Base-by-base conservation (phyloP, 2,888 invertebrate genomes). In the Ptilodon capucinus region DNA sequence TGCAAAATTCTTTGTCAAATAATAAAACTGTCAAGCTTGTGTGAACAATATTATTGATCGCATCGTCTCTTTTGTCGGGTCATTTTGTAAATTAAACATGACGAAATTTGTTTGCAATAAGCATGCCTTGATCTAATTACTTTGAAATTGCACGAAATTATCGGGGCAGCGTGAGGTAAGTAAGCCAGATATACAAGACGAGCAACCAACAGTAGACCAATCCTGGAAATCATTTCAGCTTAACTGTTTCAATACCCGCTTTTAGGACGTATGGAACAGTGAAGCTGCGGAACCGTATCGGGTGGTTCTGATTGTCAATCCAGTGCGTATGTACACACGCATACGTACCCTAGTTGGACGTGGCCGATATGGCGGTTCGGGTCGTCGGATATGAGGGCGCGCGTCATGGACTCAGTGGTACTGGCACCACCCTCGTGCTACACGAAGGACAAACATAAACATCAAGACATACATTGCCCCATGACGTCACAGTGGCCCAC, bases 281-380 rank as follows among this genome's bases (percentile, higher is more conserved):
- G 30, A 52, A 56, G 51, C 60, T 53, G 64, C 40, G 41, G 18
- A 43, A 41, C 45, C 21, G 46, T 41, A 41, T 41, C 48, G 49
- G 50, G 56, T 59, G 54, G 54, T 57, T 67, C 73, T 79, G 70
- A 71, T 76, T 75, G 74, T 76, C 76, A 77, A 61, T 75, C 81
- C 73, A 74, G 86, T 84, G 81, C 74, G 86, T 83, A 81, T 86
- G 82, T 85, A 82, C 81, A 83, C 80, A 81, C 79, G 76, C 75
- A 94, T 95, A 97, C 97, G 93, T 97, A 97, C 97, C 97, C 97
- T 92, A 97, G 94, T 92, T 97, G 97, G 91, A 97, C 97, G 91
- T 97, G 97, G 92, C 97, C 97, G 92, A 96, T 94, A 92, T 95
- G 95, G 92, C 95, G 94, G 92, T 95, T 95, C 92, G 95, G 95